Percentiles rank a stretch among this genome's conserved stretches.
These are phyloP conservation scores for Caracal caracal DNA, from an alignment of 2,113 vertebrate genomes.

Conservation along the genomic window DNA sequence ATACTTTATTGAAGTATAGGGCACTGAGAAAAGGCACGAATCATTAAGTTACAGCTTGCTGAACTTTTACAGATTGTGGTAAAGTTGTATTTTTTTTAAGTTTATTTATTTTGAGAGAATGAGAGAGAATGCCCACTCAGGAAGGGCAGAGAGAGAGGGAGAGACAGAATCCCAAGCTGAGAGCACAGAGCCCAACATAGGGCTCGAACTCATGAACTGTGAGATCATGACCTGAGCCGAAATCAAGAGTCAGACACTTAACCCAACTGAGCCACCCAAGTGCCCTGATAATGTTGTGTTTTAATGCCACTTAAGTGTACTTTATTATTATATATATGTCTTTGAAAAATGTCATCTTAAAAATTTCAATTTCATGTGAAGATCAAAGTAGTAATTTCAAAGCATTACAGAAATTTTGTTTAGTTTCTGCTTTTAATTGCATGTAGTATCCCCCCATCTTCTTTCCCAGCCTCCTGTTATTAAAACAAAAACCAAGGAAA, in stretches of 20 bases:
- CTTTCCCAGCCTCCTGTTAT: neutral
- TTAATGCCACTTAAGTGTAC: conserved; percentile 2
- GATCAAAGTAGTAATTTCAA: conserved; percentile 9
- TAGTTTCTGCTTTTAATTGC: conserved; percentile 46
- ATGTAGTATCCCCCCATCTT: neutral
- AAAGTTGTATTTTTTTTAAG: too few relatives aligned
- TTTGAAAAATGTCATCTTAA: conserved; percentile 24
- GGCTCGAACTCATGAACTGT: too few relatives aligned
- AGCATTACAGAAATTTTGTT: conserved; percentile 5
- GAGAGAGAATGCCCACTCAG: too few relatives aligned
- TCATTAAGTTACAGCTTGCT: conserved; percentile 16
- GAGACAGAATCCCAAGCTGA: too few relatives aligned
- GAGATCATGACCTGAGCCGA: too few relatives aligned
- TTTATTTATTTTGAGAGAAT: too few relatives aligned
- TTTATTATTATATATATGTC: neutral
- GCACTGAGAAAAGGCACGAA: neutral
- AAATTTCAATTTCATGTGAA: neutral
- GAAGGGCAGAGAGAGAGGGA: too few relatives aligned
- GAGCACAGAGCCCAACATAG: too few relatives aligned
- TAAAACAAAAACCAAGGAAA: neutral
- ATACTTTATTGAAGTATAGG: conserved; percentile 2
- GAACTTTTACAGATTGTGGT: neutral
- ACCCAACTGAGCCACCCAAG: too few relatives aligned
- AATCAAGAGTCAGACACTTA: too few relatives aligned
- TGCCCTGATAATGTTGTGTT: neutral